These are phyloP conservation scores for Limnodromus scolopaceus DNA, from an alignment of 2,797 vertebrate genomes.

Conservation along the genomic window DNA sequence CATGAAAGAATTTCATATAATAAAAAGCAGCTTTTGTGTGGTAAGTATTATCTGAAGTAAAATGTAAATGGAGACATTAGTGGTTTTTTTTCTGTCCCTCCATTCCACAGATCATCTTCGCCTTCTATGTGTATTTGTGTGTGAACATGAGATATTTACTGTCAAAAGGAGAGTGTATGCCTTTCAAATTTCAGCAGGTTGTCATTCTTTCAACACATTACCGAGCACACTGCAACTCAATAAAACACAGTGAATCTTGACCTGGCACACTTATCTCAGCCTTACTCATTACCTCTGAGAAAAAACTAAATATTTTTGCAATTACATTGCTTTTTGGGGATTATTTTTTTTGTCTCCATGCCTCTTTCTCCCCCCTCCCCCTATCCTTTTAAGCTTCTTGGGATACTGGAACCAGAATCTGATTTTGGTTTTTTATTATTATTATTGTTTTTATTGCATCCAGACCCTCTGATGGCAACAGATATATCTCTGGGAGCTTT, in stretches of 20 bases:
- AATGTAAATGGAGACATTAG: background rate
- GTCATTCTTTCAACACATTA: background rate
- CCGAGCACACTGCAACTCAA: background rate
- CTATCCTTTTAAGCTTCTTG: background rate
- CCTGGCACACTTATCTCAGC: background rate
- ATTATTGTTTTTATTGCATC: background rate
- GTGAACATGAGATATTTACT: background rate
- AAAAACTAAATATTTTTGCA: background rate
- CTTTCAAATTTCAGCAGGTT: background rate
- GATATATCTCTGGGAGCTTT: background rate
- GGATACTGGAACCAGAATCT: background rate
- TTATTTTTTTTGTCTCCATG: background rate
- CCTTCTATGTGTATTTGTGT: fast-evolving
- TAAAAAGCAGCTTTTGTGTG: background rate
- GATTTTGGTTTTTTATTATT: background rate
- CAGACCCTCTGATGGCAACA: background rate
- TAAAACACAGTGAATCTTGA: background rate
- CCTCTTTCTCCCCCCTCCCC: fast-evolving
- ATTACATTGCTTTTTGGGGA: background rate
- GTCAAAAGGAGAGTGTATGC: background rate
- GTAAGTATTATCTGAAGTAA: background rate
- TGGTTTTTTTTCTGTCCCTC: fast-evolving
- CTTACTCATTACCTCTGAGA: background rate
- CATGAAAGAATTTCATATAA: background rate
- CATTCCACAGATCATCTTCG: background rate